Conservation (phyloP, 2,113 vertebrate genomes). For the Labeo rohita region DNA sequence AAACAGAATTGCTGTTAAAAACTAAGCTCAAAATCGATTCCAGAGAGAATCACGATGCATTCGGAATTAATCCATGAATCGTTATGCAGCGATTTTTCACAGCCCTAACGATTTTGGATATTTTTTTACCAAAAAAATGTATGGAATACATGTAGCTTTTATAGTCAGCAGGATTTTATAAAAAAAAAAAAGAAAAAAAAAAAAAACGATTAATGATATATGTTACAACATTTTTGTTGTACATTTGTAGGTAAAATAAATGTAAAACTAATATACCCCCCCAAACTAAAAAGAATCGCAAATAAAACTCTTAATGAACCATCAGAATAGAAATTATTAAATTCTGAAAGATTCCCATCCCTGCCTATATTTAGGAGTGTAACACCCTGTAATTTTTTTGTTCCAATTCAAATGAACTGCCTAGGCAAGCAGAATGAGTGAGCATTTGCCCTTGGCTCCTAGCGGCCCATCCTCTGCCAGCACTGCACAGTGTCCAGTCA, state of each 20-base stretch:
- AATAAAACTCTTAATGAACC: neutral
- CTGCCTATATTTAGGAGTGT: slow-evolving; percentile 9
- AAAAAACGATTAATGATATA: no score
- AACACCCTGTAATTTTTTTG: neutral
- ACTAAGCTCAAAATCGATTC: no score
- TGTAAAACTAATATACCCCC: neutral
- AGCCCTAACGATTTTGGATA: no score
- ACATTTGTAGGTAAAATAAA: neutral
- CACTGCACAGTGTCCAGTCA: slow-evolving; percentile 40
- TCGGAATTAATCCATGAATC: no score
- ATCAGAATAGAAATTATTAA: neutral
- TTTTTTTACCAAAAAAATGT: no score
- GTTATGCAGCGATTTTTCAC: no score
- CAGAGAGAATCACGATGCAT: no score
- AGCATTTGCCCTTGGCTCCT: slow-evolving; percentile 60
- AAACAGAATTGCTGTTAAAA: no score
- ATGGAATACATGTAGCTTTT: no score
- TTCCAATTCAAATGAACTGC: neutral
- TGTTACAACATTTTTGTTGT: no score
- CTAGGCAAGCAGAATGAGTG: slow-evolving; percentile 19
- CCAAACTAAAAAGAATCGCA: neutral
- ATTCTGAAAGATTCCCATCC: neutral
- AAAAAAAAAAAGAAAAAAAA: no score
- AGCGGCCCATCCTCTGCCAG: slow-evolving; percentile 54
- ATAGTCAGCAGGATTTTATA: no score